Evolutionary conservation across 2,797 vertebrate genomes (phyloP), one percentile per base, ranked within the genome.

Genomic region (Rhadinocentrus ornatus): DNA sequence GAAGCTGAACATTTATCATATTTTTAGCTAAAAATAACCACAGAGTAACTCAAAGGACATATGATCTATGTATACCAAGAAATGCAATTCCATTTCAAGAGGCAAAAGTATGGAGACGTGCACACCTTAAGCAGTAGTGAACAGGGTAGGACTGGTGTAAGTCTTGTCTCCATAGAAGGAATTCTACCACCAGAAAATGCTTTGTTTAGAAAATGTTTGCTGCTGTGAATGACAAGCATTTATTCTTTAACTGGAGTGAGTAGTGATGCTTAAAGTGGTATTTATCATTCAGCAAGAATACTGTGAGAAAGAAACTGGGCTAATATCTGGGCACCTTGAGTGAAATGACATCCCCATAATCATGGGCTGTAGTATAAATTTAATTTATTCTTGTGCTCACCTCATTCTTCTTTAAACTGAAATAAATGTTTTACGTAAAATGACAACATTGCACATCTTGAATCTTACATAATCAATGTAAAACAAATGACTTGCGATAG

Each of bases 261-360:
- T 4, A 59, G 27, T 27, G 32, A 50, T 31, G 32, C 31, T 62
- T 66, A 77, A 63, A 59, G 55, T n/a, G 10, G 13, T n/a, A 63
- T 46, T 70, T 68, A 82, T 78, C 39, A 57, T 61, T 69, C 46
- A 34, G 78, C 65, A 26, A 68, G 65, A 20, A 69, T 32, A 22
- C 53, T 31, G 7, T 59, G 12, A 50, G 26, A 61, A 71, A 6
- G 27, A 44, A 31, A 63, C 29, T 35, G 54, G 52, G n/a, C n/a
- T 65, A 61, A 68, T 29, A 39, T 60, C 50, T 63, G 18, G 10
- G 26, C 48, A 69, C 10, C 20, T 60, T 9, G 11, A 62, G 31
- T 22, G 52, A 44, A 24, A 58, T 57, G 53, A 83, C 84, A 78
- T 31, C 4, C 55, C 50, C 52, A 57, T 24, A 54, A 73, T 63